Evolutionary conservation across 2,797 vertebrate species (phyloP).

Genomic region (Fistularia commersonii): DNA sequence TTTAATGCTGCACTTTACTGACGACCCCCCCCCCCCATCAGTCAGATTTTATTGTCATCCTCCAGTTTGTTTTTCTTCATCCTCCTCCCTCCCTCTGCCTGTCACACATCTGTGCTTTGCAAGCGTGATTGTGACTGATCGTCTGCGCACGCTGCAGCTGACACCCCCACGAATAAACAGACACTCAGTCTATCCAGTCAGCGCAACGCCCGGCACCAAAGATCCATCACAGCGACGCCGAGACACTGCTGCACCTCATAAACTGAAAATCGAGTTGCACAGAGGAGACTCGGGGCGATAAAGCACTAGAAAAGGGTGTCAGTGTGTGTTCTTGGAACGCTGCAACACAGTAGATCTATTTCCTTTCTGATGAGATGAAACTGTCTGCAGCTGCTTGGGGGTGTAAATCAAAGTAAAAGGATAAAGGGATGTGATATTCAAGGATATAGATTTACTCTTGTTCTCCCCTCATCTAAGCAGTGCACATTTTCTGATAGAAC

Average conservation of each 20-base stretch:
- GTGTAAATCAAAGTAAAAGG: slow-evolving; percentile 40
- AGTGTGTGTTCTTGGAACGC: not conserved
- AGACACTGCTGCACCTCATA: slow-evolving; percentile 41
- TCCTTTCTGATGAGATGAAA: slow-evolving; percentile 23
- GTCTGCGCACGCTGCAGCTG: not conserved
- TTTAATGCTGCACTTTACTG: too few species aligned
- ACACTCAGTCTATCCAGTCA: slow-evolving; percentile 29
- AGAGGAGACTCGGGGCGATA: slow-evolving; percentile 22
- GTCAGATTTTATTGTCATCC: slow-evolving; percentile 13
- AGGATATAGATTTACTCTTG: not conserved
- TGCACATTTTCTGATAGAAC: too few species aligned
- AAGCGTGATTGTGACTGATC: not conserved
- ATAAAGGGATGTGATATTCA: slow-evolving; percentile 1
- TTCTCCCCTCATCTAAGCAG: not conserved
- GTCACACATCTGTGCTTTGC: not conserved
- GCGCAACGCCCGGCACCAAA: not conserved
- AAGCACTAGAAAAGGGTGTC: slow-evolving; percentile 13
- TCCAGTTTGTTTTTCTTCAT: slow-evolving; percentile 18
- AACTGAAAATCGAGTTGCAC: slow-evolving; percentile 30
- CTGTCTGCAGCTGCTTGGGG: slow-evolving; percentile 23
- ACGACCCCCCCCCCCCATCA: slow-evolving; percentile 10
- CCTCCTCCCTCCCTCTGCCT: slow-evolving; percentile 21
- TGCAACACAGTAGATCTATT: slow-evolving; percentile 4
- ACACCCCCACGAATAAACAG: slow-evolving; percentile 21
- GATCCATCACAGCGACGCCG: slow-evolving; percentile 34